Percentiles rank a stretch among this genome's conserved stretches.
These are phyloP conservation scores for Parapsyche elsis DNA, from an alignment of 1,140 invertebrate genomes.

Conservation along the genomic window DNA sequence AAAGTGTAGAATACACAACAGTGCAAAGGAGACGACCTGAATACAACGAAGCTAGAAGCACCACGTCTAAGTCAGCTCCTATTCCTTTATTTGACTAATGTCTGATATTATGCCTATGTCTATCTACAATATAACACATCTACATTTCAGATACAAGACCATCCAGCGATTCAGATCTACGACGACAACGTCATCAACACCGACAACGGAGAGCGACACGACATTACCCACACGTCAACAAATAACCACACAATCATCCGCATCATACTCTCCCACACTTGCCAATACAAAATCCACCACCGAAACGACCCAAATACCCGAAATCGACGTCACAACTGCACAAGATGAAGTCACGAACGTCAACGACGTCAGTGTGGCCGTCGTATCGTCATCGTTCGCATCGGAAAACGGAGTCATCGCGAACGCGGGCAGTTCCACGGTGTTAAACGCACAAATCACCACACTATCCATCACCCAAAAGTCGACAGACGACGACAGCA, in stretches of 20 bases:
- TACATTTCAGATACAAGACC: slow-evolving; percentile 63
- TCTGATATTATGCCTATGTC: neutral
- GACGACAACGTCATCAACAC: slow-evolving; percentile 53
- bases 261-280: slow-evolving; percentile 33
- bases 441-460: slow-evolving; percentile 66
- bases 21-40: slow-evolving; percentile 41
- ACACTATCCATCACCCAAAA: slow-evolving; percentile 64
- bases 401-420: slow-evolving; percentile 53
- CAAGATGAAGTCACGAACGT: slow-evolving; percentile 41
- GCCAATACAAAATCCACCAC: slow-evolving; percentile 35
- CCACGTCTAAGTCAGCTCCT: slow-evolving; percentile 53
- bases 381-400: slow-evolving; percentile 51
- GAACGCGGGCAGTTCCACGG: slow-evolving; percentile 61
- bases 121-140: slow-evolving; percentile 29
- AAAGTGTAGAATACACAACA: slow-evolving; percentile 53
- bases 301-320: slow-evolving; percentile 28
- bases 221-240: too few relatives aligned
- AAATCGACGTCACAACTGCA: slow-evolving; percentile 43
- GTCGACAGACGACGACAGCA: slow-evolving; percentile 57
- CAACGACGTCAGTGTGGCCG: slow-evolving; percentile 49
- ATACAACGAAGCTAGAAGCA: slow-evolving; percentile 42
- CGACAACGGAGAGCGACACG: slow-evolving; percentile 1
- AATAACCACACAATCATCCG: slow-evolving; percentile 20
- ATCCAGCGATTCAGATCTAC: slow-evolving; percentile 65
- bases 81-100: too few relatives aligned